Conservation (phyloP, 2,888 invertebrate species). For the Bimastos eiseni region DNA sequence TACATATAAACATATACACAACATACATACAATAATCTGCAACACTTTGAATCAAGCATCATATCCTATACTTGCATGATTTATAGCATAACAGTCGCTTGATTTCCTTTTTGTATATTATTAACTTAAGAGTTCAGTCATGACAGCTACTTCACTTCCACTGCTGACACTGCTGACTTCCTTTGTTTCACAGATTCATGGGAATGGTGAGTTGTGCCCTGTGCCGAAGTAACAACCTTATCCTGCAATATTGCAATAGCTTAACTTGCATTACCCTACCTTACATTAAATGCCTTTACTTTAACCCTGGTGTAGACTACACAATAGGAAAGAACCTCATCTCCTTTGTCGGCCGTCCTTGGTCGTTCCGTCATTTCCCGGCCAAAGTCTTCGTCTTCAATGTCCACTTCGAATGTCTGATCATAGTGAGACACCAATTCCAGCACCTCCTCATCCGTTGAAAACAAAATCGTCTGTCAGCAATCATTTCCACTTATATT, state of each 20-base stretch:
- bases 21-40: no score
- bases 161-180: no score
- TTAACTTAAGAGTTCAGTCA: no score
- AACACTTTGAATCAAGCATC: no score
- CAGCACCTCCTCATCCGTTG: slow-evolving; percentile 75
- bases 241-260: background rate
- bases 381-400: slow-evolving; percentile 24
- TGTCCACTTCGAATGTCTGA: slow-evolving; percentile 58
- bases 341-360: slow-evolving; percentile 33
- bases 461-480: slow-evolving; percentile 80
- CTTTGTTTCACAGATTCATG: no score
- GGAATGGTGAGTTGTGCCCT: background rate
- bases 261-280: background rate
- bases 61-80: no score
- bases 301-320: background rate
- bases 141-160: no score
- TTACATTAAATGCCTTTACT: background rate
- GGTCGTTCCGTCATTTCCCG: slow-evolving; percentile 29
- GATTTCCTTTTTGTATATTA: no score
- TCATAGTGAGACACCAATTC: slow-evolving; percentile 67
- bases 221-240: background rate
- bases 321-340: background rate
- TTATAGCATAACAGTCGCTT: no score
- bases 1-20: no score
- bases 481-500: background rate